phyloP scores from a whole-genome alignment of 37 sponge, comb jelly and placozoan species.

The Hormiphora californensis region DNA sequence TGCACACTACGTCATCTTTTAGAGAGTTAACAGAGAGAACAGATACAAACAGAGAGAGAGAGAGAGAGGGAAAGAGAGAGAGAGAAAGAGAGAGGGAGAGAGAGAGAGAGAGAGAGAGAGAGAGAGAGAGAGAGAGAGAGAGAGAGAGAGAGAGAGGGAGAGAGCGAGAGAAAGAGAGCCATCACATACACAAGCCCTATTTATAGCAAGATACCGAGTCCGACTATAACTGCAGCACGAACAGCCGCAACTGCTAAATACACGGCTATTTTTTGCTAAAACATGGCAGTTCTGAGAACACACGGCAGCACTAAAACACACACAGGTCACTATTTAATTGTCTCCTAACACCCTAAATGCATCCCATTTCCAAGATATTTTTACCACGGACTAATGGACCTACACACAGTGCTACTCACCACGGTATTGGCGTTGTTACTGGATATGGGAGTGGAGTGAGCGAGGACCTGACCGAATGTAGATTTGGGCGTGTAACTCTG shows the following conservation, averaged over 20 bases:
- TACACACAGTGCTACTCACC: too few species aligned
- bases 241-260: too few species aligned
- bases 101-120: not conserved
- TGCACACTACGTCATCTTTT: not conserved
- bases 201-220: too few species aligned
- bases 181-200: too few species aligned
- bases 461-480: conserved; percentile 25
- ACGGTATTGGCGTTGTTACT: conserved; percentile 11
- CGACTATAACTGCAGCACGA: too few species aligned
- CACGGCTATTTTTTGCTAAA: too few species aligned
- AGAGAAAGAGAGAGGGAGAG: not conserved
- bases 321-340: too few species aligned
- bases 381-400: too few species aligned
- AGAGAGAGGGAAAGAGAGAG: not conserved
- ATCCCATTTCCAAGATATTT: too few species aligned
- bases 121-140: not conserved
- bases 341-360: too few species aligned
- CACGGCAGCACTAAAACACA: too few species aligned
- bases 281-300: too few species aligned
- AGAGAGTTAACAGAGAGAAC: not conserved
- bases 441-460: conserved; percentile 39
- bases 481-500: conserved; percentile 47
- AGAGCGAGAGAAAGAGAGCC: conserved; percentile 37
- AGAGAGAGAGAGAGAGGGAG: conserved; percentile 54
- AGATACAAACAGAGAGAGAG: not conserved